Conservation (phyloP, 2,113 vertebrate species). For the Centropristis striata region DNA sequence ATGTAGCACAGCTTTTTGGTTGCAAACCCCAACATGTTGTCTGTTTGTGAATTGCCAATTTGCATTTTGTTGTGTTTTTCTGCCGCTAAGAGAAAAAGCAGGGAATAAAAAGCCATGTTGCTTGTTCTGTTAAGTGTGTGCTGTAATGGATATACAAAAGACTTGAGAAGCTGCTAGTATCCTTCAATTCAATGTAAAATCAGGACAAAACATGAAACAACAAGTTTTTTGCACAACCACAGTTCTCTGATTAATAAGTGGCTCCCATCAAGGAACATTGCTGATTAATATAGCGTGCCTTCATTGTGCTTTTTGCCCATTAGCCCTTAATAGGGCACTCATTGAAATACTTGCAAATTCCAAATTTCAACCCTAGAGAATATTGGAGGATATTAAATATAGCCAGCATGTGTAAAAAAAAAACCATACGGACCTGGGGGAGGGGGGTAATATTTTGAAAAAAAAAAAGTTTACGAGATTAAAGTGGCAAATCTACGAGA, state of each 20-base stretch:
- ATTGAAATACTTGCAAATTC: too few species aligned
- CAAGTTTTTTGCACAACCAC: neutral
- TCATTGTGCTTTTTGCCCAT: neutral
- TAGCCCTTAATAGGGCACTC: too few species aligned
- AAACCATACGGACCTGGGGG: too few species aligned
- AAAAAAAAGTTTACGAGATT: too few species aligned
- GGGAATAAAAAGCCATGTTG: neutral
- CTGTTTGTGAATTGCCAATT: neutral
- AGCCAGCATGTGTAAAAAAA: too few species aligned
- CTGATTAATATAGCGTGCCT: neutral
- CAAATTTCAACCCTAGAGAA: too few species aligned
- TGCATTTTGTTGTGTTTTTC: neutral
- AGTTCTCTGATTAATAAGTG: neutral
- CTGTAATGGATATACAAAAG: neutral
- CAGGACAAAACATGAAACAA: neutral
- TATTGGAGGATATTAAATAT: too few species aligned
- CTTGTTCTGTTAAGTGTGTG: neutral
- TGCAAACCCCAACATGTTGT: neutral
- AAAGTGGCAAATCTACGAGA: too few species aligned
- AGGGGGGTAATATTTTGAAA: too few species aligned
- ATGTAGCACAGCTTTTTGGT: neutral
- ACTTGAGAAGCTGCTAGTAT: neutral
- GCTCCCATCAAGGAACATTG: neutral
- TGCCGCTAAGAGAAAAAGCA: neutral
- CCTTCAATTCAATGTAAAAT: neutral